Evolutionary conservation across 2,113 vertebrate species (phyloP), one percentile per base, ranked within the genome.

Genomic region (Notothenia coriiceps): DNA sequence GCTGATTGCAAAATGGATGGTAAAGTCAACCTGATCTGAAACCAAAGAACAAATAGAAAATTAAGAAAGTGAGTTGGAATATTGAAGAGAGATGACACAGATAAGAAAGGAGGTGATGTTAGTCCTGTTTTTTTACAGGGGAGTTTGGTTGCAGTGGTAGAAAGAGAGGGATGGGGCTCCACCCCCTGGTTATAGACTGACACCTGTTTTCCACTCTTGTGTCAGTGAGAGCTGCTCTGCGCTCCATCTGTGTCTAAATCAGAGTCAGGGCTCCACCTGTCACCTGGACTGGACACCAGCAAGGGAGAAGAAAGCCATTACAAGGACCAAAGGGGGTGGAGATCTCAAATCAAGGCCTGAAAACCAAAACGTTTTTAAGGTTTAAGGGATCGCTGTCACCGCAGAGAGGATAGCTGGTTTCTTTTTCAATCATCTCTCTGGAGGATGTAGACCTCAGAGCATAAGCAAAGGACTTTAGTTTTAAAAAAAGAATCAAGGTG

Each of bases 221-320:
- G 89, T 85, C 88, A 88, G 74, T 89, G 73, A 93, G 70, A 74
- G 69, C 67, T 56, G 55, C 80, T 81, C 82, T 86, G 88, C 81
- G 86, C 76, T 87, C 79, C 91, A 91, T 88, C 89, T 86, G 82
- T 77, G 75, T 86, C 73, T 60, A 90, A 93, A 93, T 93, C 93
- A 93, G 93, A 91, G 80, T 5, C 72, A 29, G 55, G 83, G 65
- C 65, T 83, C 20, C 33, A 69, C 50, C 74, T 67, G 66, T 57
- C 80, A 89, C 89, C 79, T 76, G 75, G 62, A 50, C 51, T 12
- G 61, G 67, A 74, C 56, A 22, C 7, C 20, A 18, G 50, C 57
- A 15, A 65, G 51, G 35, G 7, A 33, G 29, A 52, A 46, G 56
- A 46, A 57, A 44, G 17, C 22, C 1, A 25, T 43, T 47, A 0